These are phyloP conservation scores for Theocolax elegans DNA, from an alignment of 1,140 invertebrate genomes.

Conservation along the genomic window DNA sequence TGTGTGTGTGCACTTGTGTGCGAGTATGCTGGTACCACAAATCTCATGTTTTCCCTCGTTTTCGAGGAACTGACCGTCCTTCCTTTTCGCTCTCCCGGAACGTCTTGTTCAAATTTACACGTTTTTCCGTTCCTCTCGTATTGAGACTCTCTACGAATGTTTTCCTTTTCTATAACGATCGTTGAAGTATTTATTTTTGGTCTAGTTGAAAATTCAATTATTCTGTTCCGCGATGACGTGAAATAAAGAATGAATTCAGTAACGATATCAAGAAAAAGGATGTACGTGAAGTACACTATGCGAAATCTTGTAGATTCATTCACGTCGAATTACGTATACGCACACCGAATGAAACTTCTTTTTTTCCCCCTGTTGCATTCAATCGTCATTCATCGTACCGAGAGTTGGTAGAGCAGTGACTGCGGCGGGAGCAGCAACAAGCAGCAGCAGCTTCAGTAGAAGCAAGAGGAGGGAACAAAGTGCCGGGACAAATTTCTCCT, in stretches of 20 bases:
- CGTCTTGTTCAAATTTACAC: slow-evolving; percentile 38
- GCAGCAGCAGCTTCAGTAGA: background rate
- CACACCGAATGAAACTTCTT: slow-evolving; percentile 5
- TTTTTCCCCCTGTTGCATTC: background rate
- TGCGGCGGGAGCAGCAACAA: background rate
- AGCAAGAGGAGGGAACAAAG: slow-evolving; percentile 27
- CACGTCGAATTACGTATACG: background rate
- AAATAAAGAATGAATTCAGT: too few relatives aligned
- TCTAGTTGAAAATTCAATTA: too few relatives aligned
- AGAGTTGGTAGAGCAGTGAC: background rate
- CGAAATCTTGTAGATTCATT: slow-evolving; percentile 22
- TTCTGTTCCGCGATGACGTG: too few relatives aligned
- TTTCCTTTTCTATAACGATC: too few relatives aligned
- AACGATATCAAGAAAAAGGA: too few relatives aligned
- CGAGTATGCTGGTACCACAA: slow-evolving; percentile 2
- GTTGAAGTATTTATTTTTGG: too few relatives aligned
- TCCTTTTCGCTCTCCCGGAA: slow-evolving; percentile 20
- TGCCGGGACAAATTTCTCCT: slow-evolving; percentile 38
- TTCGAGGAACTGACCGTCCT: slow-evolving; percentile 26
- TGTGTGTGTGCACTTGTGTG: background rate
- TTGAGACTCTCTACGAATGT: too few relatives aligned
- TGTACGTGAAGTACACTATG: too few relatives aligned
- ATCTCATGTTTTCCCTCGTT: slow-evolving; percentile 2
- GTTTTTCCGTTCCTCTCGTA: background rate
- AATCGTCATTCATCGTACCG: slow-evolving; percentile 28